Conservation (phyloP, 2,113 vertebrate genomes). For the Eleginops maclovinus region DNA sequence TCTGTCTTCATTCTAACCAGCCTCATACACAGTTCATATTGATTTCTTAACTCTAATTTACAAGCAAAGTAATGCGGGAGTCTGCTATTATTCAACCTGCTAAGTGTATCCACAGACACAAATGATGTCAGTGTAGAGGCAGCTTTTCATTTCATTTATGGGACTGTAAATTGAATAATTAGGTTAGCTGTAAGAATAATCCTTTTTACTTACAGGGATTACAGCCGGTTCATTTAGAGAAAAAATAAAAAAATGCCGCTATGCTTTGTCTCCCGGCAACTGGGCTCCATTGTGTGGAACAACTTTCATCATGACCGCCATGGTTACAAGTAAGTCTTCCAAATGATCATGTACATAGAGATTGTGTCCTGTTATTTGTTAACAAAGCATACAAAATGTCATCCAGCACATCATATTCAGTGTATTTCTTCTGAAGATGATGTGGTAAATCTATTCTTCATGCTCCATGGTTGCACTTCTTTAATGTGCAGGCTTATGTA, state of each 20-base stretch:
- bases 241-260: slow-evolving; percentile 12
- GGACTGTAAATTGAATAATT: slow-evolving; percentile 50
- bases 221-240: slow-evolving; percentile 34
- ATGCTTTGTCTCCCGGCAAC: slow-evolving; percentile 20
- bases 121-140: slow-evolving; percentile 11
- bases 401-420: background rate
- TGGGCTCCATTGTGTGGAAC: slow-evolving; percentile 16
- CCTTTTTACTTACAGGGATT: slow-evolving; percentile 49
- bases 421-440: background rate
- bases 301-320: slow-evolving; percentile 4
- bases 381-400: background rate
- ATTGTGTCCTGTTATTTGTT: background rate
- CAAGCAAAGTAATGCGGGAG: slow-evolving; percentile 22
- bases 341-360: background rate
- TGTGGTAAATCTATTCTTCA: background rate
- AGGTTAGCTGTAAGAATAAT: slow-evolving; percentile 43
- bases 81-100: slow-evolving; percentile 14
- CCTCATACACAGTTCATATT: background rate
- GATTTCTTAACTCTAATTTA: slow-evolving; percentile 17
- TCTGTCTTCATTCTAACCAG: background rate
- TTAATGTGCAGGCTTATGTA: slow-evolving; percentile 22
- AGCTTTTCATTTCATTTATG: slow-evolving; percentile 34
- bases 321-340: background rate
- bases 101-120: background rate
- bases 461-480: background rate